Base-by-base conservation (phyloP, 2,888 invertebrate genomes). In the Hipparchia sbordonii region DNA sequence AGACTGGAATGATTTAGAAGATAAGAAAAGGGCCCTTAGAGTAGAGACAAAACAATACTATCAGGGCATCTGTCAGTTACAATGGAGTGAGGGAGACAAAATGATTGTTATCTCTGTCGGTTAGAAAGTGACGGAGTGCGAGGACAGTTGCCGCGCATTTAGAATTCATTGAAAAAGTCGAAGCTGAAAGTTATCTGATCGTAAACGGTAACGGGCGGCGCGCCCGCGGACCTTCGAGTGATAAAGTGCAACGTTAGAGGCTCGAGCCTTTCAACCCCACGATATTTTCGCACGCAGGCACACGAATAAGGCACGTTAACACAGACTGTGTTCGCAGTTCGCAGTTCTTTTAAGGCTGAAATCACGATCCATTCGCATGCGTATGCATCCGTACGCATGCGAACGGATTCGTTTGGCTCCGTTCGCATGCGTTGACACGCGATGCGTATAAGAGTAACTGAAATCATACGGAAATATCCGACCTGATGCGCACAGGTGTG, bases 101-200 rank as follows among this genome's bases (percentile, higher is more conserved):
- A 76, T 61, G 59, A 66, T 69, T 51, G 61, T 60, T 63, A 33
- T 8, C 66, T 73, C 67, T 72, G 72, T 59, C 2, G 60, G 77
- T 74, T 69, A 48, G 78, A 78, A 75, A 75, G 76, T 76, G 77
- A 74, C 69, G 72, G 80, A 72, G 69, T 73, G 70, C 48, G 74
- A 77, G 73, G 76, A 66, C 72, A 74, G 77, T 78, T 79, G 79
- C 77, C 81, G 77, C 81, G 80, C 91, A 93, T 94, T 94, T 94
- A 93, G 92, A 93, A 94, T 94, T 93, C 94, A 94, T 94, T 94
- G 93, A 91, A 93, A 93, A 93, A 90, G 84, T 87, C 86, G 79
- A 81, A 82, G 81, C 82, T 91, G 89, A 93, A 93, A 90, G 88
- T 90, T 94, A 94, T 94, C 94, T 85, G 94, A 94, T 94, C 89